A percentile compares a stretch with the other conserved stretches of the same genome.
phyloP scores from a whole-genome alignment of 2,797 vertebrate genomes.

The Peromyscus eremicus region DNA sequence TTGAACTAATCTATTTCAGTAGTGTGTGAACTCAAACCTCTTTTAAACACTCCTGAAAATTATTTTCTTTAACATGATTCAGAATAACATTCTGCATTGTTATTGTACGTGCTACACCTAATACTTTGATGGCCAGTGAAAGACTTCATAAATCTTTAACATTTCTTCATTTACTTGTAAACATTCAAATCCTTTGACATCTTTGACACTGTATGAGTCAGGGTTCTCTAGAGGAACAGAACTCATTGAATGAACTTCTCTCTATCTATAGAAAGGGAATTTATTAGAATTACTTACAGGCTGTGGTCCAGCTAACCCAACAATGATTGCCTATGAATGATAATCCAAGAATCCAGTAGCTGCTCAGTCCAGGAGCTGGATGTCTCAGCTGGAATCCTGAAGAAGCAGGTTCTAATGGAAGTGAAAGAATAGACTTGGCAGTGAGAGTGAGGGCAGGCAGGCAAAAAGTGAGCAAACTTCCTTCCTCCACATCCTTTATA shows the following conservation, averaged over 20 bases:
- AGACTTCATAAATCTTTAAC: slow-evolving; percentile 3
- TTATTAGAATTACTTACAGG: background rate
- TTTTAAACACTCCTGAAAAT: slow-evolving; percentile 68
- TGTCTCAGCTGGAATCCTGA: background rate
- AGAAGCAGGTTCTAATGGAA: background rate
- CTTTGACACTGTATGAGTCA: background rate
- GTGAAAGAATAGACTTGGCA: accelerated
- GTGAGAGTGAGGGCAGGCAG: background rate
- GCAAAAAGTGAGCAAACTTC: background rate
- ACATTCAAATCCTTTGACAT: background rate
- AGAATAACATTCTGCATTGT: slow-evolving; percentile 38
- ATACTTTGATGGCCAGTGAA: slow-evolving; percentile 24
- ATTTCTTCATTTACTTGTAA: background rate
- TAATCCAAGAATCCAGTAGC: background rate
- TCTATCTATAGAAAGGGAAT: background rate
- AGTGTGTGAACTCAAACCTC: slow-evolving; percentile 25
- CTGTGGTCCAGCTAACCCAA: background rate
- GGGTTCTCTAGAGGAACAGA: too few species aligned
- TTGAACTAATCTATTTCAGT: background rate
- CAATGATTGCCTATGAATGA: background rate
- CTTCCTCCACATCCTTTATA: background rate
- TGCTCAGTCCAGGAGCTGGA: too few species aligned
- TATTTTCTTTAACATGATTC: background rate
- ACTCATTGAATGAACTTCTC: background rate
- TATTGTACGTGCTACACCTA: background rate